These are phyloP conservation scores for Oreochromis spilurus DNA, from an alignment of 2,113 vertebrate genomes.

Conservation along the genomic window DNA sequence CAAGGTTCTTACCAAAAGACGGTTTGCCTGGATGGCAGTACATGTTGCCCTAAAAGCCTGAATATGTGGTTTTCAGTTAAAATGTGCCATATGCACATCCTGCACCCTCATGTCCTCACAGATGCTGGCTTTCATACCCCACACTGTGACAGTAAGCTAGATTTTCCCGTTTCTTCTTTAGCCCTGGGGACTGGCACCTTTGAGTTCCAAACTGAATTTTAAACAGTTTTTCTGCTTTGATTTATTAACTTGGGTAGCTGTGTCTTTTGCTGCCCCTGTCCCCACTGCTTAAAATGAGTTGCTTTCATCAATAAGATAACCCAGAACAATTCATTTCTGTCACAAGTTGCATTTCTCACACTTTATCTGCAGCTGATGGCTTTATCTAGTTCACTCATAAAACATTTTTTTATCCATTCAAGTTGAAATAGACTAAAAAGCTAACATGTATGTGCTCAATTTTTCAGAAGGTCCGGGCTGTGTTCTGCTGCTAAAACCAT, in stretches of 20 bases:
- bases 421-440: neutral
- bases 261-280: neutral
- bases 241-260: neutral
- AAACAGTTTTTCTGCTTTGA: neutral
- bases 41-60: neutral
- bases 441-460: neutral
- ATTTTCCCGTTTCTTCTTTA: neutral
- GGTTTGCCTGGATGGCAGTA: neutral
- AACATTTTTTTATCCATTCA: neutral
- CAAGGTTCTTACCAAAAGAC: neutral
- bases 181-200: neutral
- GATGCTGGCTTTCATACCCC: neutral
- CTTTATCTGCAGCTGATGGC: neutral
- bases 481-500: constrained; percentile 82
- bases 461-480: constrained; percentile 77
- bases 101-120: neutral
- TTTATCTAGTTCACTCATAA: neutral
- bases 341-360: neutral
- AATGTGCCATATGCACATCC: neutral
- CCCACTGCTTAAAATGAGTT: neutral
- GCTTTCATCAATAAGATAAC: neutral
- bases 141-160: neutral
- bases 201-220: neutral
- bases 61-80: neutral
- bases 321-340: neutral